A percentile compares a stretch with the other conserved stretches of the same genome.
Conservation (phyloP, 2,888 invertebrate genomes). For the Exocentrus adspersus region DNA sequence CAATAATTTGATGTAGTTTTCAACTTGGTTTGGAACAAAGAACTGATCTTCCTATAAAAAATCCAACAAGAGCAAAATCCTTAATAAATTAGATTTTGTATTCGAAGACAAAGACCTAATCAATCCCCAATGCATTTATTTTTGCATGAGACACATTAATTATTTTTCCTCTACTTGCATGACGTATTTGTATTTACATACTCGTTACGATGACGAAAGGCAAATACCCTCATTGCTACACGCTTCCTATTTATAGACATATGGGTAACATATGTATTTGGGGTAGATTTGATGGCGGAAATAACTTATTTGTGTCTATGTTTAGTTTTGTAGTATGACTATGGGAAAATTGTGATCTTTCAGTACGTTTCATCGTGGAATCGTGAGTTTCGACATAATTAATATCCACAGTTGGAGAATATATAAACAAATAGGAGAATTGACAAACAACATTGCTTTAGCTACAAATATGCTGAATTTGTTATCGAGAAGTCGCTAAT, state of each 20-base stretch:
- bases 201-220: not conserved
- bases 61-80: too few relatives aligned
- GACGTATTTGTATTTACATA: not conserved
- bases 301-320: constrained; percentile 9
- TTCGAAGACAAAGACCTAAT: too few relatives aligned
- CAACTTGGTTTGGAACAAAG: too few relatives aligned
- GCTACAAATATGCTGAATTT: not conserved
- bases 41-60: too few relatives aligned
- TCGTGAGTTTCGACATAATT: not conserved
- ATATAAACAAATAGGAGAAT: too few relatives aligned
- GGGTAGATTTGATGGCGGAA: constrained; percentile 22
- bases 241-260: not conserved
- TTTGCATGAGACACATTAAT: too few relatives aligned
- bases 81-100: too few relatives aligned
- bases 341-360: constrained; percentile 13
- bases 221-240: not conserved
- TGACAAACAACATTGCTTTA: too few relatives aligned
- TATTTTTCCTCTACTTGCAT: too few relatives aligned
- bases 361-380: not conserved
- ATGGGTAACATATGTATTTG: constrained; percentile 16
- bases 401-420: too few relatives aligned
- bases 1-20: too few relatives aligned
- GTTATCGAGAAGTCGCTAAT: constrained; percentile 6
- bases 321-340: constrained; percentile 16
- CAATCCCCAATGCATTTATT: too few relatives aligned